Percentiles rank a stretch among this genome's conserved stretches.
Conservation (phyloP, 2,888 invertebrate genomes). For the Caenorhabditis japonica region DNA sequence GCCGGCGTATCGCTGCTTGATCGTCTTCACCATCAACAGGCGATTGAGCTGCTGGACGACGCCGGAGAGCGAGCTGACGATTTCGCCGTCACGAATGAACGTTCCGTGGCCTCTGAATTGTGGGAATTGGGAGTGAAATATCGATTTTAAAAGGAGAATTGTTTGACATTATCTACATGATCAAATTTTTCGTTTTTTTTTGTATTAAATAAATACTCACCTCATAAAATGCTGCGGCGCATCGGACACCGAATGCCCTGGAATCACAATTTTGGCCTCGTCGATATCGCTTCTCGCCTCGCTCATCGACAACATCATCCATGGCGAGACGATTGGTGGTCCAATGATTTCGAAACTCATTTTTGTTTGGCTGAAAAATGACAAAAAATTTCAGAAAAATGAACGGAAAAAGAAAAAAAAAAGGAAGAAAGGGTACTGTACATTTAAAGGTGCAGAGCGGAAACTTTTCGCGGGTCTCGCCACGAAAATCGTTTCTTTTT, state of each 20-base stretch:
- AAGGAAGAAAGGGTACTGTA: not conserved
- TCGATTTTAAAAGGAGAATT: too few species aligned
- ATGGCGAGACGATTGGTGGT: constrained; percentile 51
- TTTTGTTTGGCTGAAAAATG: too few species aligned
- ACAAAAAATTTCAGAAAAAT: too few species aligned
- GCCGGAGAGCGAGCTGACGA: constrained; percentile 94
- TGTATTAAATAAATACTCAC: constrained; percentile 19
- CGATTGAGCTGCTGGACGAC: constrained; percentile 94
- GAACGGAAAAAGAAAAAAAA: not conserved
- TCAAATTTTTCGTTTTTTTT: constrained; percentile 17
- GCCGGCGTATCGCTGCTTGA: constrained; percentile 85
- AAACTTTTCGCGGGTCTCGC: too few species aligned
- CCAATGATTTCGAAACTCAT: constrained; percentile 43
- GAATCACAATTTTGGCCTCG: constrained; percentile 58
- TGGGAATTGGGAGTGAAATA: constrained; percentile 18
- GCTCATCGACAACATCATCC: constrained; percentile 52
- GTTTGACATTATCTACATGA: too few species aligned
- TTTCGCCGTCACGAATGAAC: constrained; percentile 83
- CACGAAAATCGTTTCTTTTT: too few species aligned
- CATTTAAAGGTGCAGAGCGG: too few species aligned
- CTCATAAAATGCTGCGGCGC: constrained; percentile 60
- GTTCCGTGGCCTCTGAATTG: constrained; percentile 92
- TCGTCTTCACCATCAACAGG: constrained; percentile 89
- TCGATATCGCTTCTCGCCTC: constrained; percentile 39
- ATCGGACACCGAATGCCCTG: constrained; percentile 58